A percentile compares a stretch with the other conserved stretches of the same genome.
These are phyloP conservation scores for Macroteleia sp. DNA, from an alignment of 2,888 invertebrate genomes.

Conservation along the genomic window DNA sequence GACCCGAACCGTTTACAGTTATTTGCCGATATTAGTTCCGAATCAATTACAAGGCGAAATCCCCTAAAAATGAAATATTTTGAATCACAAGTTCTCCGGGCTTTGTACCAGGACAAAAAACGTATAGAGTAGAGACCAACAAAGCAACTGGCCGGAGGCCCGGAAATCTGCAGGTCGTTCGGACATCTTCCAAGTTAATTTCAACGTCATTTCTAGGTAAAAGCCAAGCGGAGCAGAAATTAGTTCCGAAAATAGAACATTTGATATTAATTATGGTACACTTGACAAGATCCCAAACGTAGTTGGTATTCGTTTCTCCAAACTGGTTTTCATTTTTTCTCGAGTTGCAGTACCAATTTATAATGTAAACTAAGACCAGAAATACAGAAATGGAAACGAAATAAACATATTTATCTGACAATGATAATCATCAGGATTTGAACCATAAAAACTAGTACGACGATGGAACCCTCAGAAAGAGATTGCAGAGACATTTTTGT, in stretches of 20 bases:
- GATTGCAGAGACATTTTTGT: no score
- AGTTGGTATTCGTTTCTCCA: neutral
- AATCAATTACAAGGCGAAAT: no score
- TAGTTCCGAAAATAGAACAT: constrained; percentile 36
- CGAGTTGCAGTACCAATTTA: constrained; percentile 8
- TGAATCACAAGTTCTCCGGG: no score
- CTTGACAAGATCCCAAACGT: constrained; percentile 21
- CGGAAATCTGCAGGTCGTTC: constrained; percentile 31
- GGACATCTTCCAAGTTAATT: no score
- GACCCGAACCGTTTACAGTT: no score
- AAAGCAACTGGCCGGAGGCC: constrained; percentile 11
- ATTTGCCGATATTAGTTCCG: no score
- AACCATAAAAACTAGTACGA: constrained; percentile 5
- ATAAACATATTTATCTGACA: neutral
- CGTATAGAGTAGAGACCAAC: constrained; percentile 14
- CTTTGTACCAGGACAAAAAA: constrained; percentile 40
- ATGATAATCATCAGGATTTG: constrained; percentile 8
- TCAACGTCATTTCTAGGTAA: constrained; percentile 14
- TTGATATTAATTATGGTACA: constrained; percentile 44
- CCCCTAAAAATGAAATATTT: no score
- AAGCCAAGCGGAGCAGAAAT: neutral
- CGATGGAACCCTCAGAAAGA: no score
- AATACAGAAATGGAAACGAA: neutral
- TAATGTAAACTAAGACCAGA: neutral
- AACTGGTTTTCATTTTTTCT: constrained; percentile 10